Percentiles rank a stretch among this genome's conserved stretches.
These are phyloP conservation scores for Octomys mimax DNA, from an alignment of 2,797 vertebrate species.

Conservation along the genomic window DNA sequence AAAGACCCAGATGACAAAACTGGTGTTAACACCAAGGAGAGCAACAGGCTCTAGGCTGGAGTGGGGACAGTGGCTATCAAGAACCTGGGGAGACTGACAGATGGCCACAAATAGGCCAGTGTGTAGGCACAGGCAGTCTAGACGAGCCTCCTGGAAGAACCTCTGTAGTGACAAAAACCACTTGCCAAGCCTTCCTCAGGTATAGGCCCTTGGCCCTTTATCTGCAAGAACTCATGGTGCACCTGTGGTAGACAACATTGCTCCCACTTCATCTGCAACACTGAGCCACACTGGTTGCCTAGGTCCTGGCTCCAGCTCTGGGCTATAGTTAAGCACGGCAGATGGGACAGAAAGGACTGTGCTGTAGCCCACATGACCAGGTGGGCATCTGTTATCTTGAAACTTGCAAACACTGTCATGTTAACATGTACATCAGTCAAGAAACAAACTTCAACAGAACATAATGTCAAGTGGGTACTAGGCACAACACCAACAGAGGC, in stretches of 20 bases:
- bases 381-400: not conserved
- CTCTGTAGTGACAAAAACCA: not conserved
- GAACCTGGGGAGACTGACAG: not conserved
- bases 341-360: not conserved
- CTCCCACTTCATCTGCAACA: not conserved
- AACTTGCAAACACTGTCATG: not conserved
- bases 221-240: not conserved
- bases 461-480: constrained; percentile 49
- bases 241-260: not conserved
- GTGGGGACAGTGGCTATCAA: no score
- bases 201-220: not conserved
- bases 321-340: not conserved
- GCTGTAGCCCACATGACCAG: not conserved
- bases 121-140: not conserved
- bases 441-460: constrained; percentile 39
- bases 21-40: not conserved
- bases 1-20: not conserved
- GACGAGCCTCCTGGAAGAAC: not conserved
- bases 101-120: not conserved
- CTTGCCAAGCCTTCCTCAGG: not conserved
- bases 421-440: not conserved
- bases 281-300: not conserved
- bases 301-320: not conserved
- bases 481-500: constrained; percentile 60
- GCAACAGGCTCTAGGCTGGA: not conserved